Percentiles rank a stretch among this genome's conserved stretches.
Evolutionary conservation across 2,888 invertebrate species (phyloP).

Genomic region (Melieria picta): DNA sequence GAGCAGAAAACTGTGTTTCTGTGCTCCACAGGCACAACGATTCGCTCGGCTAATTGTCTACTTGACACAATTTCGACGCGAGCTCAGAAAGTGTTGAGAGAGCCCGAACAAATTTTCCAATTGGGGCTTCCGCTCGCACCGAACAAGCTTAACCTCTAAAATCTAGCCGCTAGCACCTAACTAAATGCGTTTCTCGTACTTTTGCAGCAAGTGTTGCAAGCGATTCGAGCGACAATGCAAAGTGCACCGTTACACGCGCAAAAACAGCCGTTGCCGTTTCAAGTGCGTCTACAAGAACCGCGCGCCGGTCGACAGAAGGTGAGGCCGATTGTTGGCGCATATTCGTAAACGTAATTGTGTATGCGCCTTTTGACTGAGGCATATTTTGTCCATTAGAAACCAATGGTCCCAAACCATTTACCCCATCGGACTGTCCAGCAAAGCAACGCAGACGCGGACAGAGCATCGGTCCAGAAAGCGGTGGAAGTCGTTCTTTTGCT

Average conservation of each 20-base stretch:
- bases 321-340: neutral
- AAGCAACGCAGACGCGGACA: slow-evolving; percentile 21
- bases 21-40: no score
- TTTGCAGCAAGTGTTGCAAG: slow-evolving; percentile 3
- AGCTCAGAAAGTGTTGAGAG: no score
- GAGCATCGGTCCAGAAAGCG: neutral
- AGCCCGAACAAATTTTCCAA: no score
- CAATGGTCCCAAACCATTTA: slow-evolving; percentile 22
- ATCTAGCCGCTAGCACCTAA: no score
- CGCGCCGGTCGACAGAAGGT: slow-evolving; percentile 13
- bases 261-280: slow-evolving; percentile 1
- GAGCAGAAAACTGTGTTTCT: no score
- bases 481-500: no score
- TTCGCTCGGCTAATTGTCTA: no score
- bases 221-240: slow-evolving; percentile 9
- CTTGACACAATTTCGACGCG: no score
- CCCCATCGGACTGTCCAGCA: slow-evolving; percentile 16
- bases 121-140: no score
- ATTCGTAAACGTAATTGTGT: no score
- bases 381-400: slow-evolving; percentile 8
- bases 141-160: no score
- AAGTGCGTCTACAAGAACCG: neutral
- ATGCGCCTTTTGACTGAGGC: no score
- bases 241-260: slow-evolving; percentile 1
- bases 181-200: neutral